Evolutionary conservation across 2,113 vertebrate genomes (phyloP), one percentile per base, ranked within the genome.

Genomic region (Echinops telfairi): DNA sequence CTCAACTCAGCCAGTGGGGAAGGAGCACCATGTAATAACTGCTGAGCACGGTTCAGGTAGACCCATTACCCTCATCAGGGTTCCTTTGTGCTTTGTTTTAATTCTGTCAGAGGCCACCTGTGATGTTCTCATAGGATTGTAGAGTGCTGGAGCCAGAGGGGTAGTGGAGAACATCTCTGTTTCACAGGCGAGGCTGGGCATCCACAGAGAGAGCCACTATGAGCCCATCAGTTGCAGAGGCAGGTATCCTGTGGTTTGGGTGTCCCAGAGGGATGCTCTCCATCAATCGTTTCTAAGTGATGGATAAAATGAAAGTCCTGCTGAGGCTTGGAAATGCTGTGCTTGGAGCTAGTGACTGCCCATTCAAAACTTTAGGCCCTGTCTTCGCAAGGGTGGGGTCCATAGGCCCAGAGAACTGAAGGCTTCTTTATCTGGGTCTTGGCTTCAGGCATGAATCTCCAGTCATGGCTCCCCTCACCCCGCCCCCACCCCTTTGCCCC

Each of bases 401-500:
- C 58, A 12, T 75, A 38, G 53, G 12, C 66, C 27, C 33, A 81
- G 29, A 85, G 83, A 40, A 96, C 79, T 88, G 19, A 58, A 79
- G 25, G 31, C 33, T 31, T 81, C 40, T 92, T 91, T 91, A 66
- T 91, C 79, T 31, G 71, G 29, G 88, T 83, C 64, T 85, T 87
- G 85, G 88, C 75, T 76, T 27, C 33, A n/a, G 73, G 23, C 5
- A 17, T 4, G 16, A n/a, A 10, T 78, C 77, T 47, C 40, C n/a
- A 78, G 38, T 79, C 70, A 66, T 47, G 79, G 85, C 29, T 36
- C 64, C 79, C 66, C 47, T 53, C 47, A 53, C 47, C 12, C 47
- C 47, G 12, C 47, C 47, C 5, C 12, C 47, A 53, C 47, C 47
- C 47, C 47, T 53, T 53, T 58, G 29, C 58, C 38, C 83, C 25